Conservation (phyloP, 2,888 invertebrate genomes). For the Agrilus biguttatus region DNA sequence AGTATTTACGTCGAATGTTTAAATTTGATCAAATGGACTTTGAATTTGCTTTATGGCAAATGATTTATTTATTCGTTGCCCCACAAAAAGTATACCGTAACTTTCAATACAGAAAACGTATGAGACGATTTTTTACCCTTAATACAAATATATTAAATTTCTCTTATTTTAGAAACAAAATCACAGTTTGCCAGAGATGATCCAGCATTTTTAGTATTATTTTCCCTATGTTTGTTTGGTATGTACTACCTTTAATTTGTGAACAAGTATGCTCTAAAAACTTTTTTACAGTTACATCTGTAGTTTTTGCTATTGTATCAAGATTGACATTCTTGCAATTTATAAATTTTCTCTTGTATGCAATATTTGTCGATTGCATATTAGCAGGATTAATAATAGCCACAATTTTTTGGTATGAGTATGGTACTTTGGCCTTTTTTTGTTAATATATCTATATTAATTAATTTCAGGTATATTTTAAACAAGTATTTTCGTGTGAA, state of each 20-base stretch:
- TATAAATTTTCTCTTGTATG: constrained; percentile 74
- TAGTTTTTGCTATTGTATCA: constrained; percentile 73
- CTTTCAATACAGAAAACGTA: constrained; percentile 95
- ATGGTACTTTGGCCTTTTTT: constrained; percentile 5
- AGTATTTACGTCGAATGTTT: constrained; percentile 69
- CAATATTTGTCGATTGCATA: constrained; percentile 89
- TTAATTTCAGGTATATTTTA: constrained; percentile 53
- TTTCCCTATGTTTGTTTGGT: constrained; percentile 73
- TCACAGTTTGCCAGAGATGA: constrained; percentile 98
- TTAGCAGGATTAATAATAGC: constrained; percentile 76
- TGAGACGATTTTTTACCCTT: constrained; percentile 25
- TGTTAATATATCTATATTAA: not conserved
- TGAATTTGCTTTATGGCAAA: constrained; percentile 99
- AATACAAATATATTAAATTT: not conserved
- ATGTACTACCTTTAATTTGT: constrained; percentile 24
- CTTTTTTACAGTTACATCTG: constrained; percentile 63
- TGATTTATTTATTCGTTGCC: constrained; percentile 84
- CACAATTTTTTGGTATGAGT: constrained; percentile 72
- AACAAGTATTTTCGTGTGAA: constrained; percentile 64
- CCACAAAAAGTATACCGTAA: constrained; percentile 97
- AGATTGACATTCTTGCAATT: constrained; percentile 54
- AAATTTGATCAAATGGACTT: constrained; percentile 98
- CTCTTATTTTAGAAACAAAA: constrained; percentile 69
- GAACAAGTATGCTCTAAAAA: constrained; percentile 3
- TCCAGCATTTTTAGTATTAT: constrained; percentile 90